Base-by-base conservation (phyloP, 2,888 invertebrate genomes). In the Synergus umbraculus region DNA sequence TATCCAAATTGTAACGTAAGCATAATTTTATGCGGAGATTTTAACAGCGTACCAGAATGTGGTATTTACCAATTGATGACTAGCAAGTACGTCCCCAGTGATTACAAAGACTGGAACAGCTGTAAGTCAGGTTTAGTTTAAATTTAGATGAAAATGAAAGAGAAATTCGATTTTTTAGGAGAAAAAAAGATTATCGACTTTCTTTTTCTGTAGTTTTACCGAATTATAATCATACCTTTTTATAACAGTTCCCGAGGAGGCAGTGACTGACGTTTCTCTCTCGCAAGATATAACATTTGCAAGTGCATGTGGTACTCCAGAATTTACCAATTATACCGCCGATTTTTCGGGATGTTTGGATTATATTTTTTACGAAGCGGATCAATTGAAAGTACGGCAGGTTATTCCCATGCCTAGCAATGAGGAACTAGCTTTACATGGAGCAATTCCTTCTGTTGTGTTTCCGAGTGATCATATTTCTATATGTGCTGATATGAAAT, bases 381-480 rank as follows among this genome's bases (percentile, higher is more conserved):
- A 94, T 79, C 93, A 93, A 78, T 92, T 97, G 18, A 89, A 92
- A 86, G 94, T 97, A 0, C 92, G 94, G 66, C 93, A 96, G 94
- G 95, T 96, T 0, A 94, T 98, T 79, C 98, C 98, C 0, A 93
- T 98, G 86, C 98, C 98, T 0, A 94, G 94, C 69, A 93, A 95
- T 64, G 96, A 97, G 86, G 96, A 98, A 90, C 93, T 99, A 29
- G 94, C 93, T 78, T 93, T 94, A 78, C 93, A 97, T 88, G 94
- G 93, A 60, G 98, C 97, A 1, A 94, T 99, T 83, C 99, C 99
- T 0, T 98, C 97, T 86, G 93, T 96, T 73, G 95, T 96, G 3
- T 97, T 97, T 91, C 99, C 99, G 0, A 98, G 98, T 2, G 99
- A 99, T 93, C 99, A 99, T 92, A 93, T 99, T 83, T 96, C 99